Evolutionary conservation across 1,140 invertebrate genomes (phyloP).

Genomic region (Hyphantria cunea): DNA sequence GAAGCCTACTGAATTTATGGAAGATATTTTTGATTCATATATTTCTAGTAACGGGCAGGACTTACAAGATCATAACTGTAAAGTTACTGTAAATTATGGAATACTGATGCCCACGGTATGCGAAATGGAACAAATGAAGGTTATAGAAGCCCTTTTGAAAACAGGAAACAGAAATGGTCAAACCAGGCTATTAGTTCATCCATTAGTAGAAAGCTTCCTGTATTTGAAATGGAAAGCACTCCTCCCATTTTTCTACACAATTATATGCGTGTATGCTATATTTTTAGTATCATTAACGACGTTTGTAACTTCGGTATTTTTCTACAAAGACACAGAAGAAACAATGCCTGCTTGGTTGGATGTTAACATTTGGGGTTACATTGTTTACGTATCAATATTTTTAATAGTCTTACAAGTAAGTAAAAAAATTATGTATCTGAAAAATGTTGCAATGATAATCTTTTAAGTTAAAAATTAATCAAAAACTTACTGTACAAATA

Average conservation of each 20-base stretch:
- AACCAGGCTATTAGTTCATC: slow-evolving; percentile 79
- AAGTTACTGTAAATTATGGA: slow-evolving; percentile 76
- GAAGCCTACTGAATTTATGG: slow-evolving; percentile 78
- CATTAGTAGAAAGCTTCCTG: slow-evolving; percentile 81
- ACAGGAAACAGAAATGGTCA: slow-evolving; percentile 75
- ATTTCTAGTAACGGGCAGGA: slow-evolving; percentile 72
- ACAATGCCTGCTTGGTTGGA: slow-evolving; percentile 46
- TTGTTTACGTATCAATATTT: slow-evolving; percentile 58
- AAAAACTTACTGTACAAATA: too few relatives aligned
- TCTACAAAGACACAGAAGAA: slow-evolving; percentile 58
- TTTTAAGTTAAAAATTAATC: too few relatives aligned
- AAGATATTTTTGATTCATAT: slow-evolving; percentile 76
- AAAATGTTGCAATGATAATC: too few relatives aligned
- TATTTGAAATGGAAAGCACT: slow-evolving; percentile 82
- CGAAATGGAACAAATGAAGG: slow-evolving; percentile 77
- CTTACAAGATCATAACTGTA: slow-evolving; percentile 72
- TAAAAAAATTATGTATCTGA: not conserved
- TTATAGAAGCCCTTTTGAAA: slow-evolving; percentile 78
- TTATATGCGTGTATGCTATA: slow-evolving; percentile 74
- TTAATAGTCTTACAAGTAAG: slow-evolving; percentile 68
- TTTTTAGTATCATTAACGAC: slow-evolving; percentile 74
- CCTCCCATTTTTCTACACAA: slow-evolving; percentile 77
- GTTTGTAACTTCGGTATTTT: slow-evolving; percentile 67
- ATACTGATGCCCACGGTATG: slow-evolving; percentile 69
- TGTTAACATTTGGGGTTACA: slow-evolving; percentile 50